Evolutionary conservation across 2,888 invertebrate genomes (phyloP).

Genomic region (Hyalella azteca): DNA sequence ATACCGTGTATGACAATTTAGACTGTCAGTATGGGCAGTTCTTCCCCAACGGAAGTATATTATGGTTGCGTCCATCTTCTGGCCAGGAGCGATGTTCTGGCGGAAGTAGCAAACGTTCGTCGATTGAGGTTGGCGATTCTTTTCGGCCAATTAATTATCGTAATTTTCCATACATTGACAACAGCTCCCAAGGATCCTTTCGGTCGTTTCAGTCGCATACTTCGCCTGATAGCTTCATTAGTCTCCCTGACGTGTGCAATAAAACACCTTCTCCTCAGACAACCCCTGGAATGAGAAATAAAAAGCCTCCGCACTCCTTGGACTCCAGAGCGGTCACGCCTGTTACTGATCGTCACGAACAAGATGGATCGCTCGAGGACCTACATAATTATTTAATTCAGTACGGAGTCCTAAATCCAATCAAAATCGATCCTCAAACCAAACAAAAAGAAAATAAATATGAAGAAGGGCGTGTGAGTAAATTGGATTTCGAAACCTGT

Average conservation of each 20-base stretch:
- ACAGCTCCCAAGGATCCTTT: slow-evolving; percentile 22
- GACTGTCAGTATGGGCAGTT: slow-evolving; percentile 12
- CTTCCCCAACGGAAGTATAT: slow-evolving; percentile 7
- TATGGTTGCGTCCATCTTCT: background rate
- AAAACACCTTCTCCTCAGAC: background rate
- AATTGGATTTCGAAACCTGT: background rate
- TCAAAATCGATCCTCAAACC: too few species aligned
- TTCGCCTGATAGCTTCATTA: slow-evolving; percentile 24
- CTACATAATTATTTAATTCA: slow-evolving; percentile 8
- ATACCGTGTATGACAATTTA: slow-evolving; percentile 14
- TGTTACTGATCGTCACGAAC: background rate
- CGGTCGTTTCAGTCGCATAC: background rate
- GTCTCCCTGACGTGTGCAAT: background rate
- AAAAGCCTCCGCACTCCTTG: background rate
- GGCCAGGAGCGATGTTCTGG: background rate
- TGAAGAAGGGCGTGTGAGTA: too few species aligned
- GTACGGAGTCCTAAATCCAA: background rate
- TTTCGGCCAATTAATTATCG: slow-evolving; percentile 22
- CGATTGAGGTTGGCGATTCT: slow-evolving; percentile 26
- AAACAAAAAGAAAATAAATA: too few species aligned
- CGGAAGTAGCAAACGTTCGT: slow-evolving; percentile 31
- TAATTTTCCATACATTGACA: slow-evolving; percentile 33
- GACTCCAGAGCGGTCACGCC: background rate
- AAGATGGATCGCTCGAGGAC: background rate
- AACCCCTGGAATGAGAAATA: background rate